Percentiles rank a stretch among this genome's conserved stretches.
Conservation (phyloP, 2,888 invertebrate species). For the Frankliniella fusca region DNA sequence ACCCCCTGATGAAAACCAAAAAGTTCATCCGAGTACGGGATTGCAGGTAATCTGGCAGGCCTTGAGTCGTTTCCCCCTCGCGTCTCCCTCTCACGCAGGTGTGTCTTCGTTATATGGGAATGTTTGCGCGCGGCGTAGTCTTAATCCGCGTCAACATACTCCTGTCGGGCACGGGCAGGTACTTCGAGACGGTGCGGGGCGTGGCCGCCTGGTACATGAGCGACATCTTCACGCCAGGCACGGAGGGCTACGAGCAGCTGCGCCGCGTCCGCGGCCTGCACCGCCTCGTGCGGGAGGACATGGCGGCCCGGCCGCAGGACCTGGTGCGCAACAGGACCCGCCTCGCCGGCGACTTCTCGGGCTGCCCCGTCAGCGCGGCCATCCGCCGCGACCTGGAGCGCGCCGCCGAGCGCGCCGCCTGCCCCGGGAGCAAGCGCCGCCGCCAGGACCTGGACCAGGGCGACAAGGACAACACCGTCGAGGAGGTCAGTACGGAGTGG, state of each 20-base stretch:
- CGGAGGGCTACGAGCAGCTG: constrained; percentile 49
- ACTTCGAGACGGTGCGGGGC: background rate
- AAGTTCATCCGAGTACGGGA: too few species aligned
- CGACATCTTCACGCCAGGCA: constrained; percentile 50
- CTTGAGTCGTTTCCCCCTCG: too few species aligned
- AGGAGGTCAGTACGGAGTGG: background rate
- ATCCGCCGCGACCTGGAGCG: background rate
- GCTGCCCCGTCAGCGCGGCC: background rate
- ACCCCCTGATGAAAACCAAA: too few species aligned
- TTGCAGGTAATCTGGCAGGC: too few species aligned
- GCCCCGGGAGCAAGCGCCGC: background rate
- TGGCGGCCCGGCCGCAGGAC: constrained; percentile 33
- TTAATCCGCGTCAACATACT: too few species aligned
- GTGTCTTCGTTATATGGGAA: too few species aligned
- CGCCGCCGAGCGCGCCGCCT: background rate
- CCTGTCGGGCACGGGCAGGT: constrained; percentile 40
- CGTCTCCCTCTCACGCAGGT: too few species aligned
- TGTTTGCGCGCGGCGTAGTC: too few species aligned
- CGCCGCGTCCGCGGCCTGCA: constrained; percentile 49
- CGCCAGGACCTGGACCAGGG: background rate
- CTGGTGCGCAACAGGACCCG: constrained; percentile 27
- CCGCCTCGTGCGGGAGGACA: constrained; percentile 41
- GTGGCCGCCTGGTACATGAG: constrained; percentile 49
- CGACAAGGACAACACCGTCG: background rate
- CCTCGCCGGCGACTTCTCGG: constrained; percentile 13